Evolutionary conservation across 2,113 vertebrate species (phyloP), one percentile per base, ranked within the genome.

Genomic region (Lasiurus cinereus): DNA sequence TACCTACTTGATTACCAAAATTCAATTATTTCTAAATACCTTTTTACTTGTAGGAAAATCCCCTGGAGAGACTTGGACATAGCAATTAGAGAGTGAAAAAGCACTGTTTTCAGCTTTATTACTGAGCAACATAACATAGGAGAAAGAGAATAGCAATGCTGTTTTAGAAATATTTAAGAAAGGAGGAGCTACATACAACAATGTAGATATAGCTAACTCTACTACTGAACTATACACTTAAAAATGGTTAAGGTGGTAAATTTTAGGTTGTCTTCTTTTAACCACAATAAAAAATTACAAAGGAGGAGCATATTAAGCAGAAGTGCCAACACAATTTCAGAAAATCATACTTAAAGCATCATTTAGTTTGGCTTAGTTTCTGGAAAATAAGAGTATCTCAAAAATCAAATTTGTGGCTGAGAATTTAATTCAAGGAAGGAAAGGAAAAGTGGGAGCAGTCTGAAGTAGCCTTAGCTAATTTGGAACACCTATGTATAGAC

Each of bases 351-450:
- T 88, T 88, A 7, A 78, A 77, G 54, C 12, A 93, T 73, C 82
- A 83, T 33, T 91, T 54, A 92, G 72, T 96, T 72, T 91, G n/a
- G 50, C 74, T 94, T 83, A 29, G 24, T 70, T 97, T 93, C 46
- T 87, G 9, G 29, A 79, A 95, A 89, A 83, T 64, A 79, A 72
- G 56, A 62, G 24, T 56, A 84, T 84, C n/a, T 94, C 86, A 86
- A 88, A 96, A 89, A 70, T 43, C 24, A 91, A 78, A 33, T 69
- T 88, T 87, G 46, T 84, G 36, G 80, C 11, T 66, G 5, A 83
- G 8, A 6, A 92, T 73, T 54, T 90, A 91, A 95, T 46, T 69
- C 43, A 83, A 14, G 56, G 54, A 77, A 77, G 39, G 43, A 78
- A 94, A 39, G 3, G 39, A 64, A 66, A 94, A 86, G 72, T 21